Conservation (phyloP, 1,140 invertebrate genomes). For the Aphelinus atriplicis region DNA sequence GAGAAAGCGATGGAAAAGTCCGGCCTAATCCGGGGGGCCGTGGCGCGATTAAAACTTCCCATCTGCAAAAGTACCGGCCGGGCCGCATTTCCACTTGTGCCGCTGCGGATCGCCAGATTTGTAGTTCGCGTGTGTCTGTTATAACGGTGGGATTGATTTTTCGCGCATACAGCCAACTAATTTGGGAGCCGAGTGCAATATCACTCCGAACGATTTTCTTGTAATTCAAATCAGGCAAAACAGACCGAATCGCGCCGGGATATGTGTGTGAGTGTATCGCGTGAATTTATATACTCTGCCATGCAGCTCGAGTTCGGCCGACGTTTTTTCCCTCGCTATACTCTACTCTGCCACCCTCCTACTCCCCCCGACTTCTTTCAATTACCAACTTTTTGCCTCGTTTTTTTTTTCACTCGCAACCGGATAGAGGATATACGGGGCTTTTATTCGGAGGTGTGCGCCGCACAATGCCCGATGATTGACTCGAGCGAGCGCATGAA, state of each 20-base stretch:
- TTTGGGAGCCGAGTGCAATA: constrained; percentile 43
- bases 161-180: constrained; percentile 53
- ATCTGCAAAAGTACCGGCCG: constrained; percentile 34
- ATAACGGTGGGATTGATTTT: constrained; percentile 54
- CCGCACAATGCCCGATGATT: not conserved
- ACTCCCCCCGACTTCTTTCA: constrained; percentile 7
- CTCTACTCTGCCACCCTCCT: not conserved
- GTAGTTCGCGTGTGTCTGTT: too few relatives aligned
- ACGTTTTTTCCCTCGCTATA: constrained; percentile 2
- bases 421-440: too few relatives aligned
- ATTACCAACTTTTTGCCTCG: constrained; percentile 12
- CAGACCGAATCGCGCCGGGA: constrained; percentile 25
- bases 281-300: too few relatives aligned
- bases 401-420: not conserved
- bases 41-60: constrained; percentile 39
- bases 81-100: constrained; percentile 41
- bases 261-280: not conserved
- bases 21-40: not conserved
- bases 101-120: not conserved
- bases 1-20: too few relatives aligned
- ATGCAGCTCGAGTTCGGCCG: not conserved
- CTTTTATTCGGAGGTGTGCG: not conserved
- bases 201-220: constrained; percentile 18
- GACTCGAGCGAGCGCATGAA: constrained; percentile 2
- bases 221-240: constrained; percentile 45